Conservation (phyloP, 2,113 vertebrate species). For the Istiophorus platypterus region DNA sequence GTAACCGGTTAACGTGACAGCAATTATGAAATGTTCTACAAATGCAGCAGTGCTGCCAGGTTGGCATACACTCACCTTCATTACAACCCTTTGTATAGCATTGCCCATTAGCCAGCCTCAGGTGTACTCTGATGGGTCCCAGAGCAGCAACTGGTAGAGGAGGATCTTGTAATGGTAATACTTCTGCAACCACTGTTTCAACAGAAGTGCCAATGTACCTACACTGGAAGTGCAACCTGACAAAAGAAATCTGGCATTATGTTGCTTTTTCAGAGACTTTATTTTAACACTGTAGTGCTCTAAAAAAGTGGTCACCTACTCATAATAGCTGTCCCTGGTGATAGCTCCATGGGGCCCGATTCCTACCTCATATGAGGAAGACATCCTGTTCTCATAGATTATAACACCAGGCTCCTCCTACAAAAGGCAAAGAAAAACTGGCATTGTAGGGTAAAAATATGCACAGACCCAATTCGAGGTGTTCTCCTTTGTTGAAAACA, state of each 20-base stretch:
- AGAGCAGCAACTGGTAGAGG: constrained; percentile 47
- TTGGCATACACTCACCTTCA: constrained; percentile 65
- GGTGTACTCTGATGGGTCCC: constrained; percentile 71
- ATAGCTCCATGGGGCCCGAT: constrained; percentile 68
- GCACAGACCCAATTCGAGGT: not conserved
- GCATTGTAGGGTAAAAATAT: not conserved
- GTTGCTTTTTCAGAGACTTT: not conserved
- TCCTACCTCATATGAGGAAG: constrained; percentile 62
- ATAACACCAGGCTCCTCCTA: constrained; percentile 75
- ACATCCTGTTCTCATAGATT: constrained; percentile 81
- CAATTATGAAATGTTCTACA: constrained; percentile 6
- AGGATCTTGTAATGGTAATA: not conserved
- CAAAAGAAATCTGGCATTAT: constrained; percentile 23
- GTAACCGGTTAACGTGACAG: not conserved
- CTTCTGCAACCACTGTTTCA: constrained; percentile 62
- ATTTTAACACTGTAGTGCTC: not conserved
- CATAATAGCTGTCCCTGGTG: constrained; percentile 77
- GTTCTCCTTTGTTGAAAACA: not conserved
- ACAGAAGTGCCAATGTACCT: constrained; percentile 65
- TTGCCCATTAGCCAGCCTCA: constrained; percentile 77
- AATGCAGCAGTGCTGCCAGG: not conserved
- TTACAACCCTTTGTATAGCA: constrained; percentile 77
- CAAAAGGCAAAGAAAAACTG: not conserved
- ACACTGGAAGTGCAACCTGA: constrained; percentile 75
- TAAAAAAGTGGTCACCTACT: constrained; percentile 68